Evolutionary conservation across 92 coral and sea anemone species (phyloP).

Genomic region (Actinostola sp.): DNA sequence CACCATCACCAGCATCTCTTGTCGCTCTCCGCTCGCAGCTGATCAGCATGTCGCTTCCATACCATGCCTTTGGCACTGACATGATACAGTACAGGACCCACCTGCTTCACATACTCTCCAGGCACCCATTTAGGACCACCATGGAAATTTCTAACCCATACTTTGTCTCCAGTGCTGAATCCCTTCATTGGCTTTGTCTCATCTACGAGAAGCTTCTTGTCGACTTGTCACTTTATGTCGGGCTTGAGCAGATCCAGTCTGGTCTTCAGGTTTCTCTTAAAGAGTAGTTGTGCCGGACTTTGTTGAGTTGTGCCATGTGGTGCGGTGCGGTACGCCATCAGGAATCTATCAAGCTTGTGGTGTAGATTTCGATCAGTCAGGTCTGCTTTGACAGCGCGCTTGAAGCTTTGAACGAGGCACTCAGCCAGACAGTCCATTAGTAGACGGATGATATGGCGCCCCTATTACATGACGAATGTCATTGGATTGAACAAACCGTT

Average conservation of each 20-base stretch:
- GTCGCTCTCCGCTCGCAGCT: too few relatives aligned
- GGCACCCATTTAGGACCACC: too few relatives aligned
- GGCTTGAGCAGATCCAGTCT: conserved; percentile 48
- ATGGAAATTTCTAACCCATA: too few relatives aligned
- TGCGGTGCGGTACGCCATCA: conserved; percentile 34
- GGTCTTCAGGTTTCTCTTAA: conserved; percentile 36
- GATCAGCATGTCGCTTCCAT: too few relatives aligned
- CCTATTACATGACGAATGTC: conserved; percentile 51
- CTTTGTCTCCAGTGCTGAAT: too few relatives aligned
- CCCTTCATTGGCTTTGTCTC: too few relatives aligned
- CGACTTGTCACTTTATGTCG: conserved; percentile 35
- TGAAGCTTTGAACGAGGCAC: conserved; percentile 56
- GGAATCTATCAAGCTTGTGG: conserved; percentile 41
- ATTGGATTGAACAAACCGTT: conserved; percentile 22
- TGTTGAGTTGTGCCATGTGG: conserved; percentile 42
- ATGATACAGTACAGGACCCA: too few relatives aligned
- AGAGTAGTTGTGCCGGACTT: conserved; percentile 51
- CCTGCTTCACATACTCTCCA: too few relatives aligned
- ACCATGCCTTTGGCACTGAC: too few relatives aligned
- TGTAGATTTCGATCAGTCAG: conserved; percentile 31
- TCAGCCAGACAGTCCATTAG: conserved; percentile 51
- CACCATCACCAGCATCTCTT: too few relatives aligned
- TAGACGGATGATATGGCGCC: conserved; percentile 51
- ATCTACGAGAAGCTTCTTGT: conserved; percentile 32
- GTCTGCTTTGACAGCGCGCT: conserved; percentile 47